Evolutionary conservation across 2,888 invertebrate genomes (phyloP).

Genomic region (Meliscaeva auricollis): DNA sequence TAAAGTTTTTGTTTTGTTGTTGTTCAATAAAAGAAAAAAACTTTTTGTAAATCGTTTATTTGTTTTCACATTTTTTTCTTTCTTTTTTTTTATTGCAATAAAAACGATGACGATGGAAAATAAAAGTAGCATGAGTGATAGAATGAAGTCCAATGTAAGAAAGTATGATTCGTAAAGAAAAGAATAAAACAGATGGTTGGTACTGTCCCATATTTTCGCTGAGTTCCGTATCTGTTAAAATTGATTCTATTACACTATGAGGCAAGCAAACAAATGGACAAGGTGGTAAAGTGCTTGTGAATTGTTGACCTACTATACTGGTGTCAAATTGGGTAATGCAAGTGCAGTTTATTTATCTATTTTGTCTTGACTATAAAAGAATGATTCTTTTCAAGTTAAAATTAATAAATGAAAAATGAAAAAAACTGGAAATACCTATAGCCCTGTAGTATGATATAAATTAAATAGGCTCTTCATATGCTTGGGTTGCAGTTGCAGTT

Average conservation of each 20-base stretch:
- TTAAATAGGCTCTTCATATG: too few species aligned
- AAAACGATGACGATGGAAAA: not conserved
- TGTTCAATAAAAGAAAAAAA: not conserved
- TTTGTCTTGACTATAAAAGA: not conserved
- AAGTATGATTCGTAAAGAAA: not conserved
- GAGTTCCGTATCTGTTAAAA: not conserved
- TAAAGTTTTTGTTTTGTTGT: not conserved
- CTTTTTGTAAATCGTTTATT: not conserved
- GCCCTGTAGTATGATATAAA: too few species aligned
- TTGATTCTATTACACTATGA: not conserved
- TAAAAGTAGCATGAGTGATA: not conserved
- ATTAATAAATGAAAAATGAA: too few species aligned
- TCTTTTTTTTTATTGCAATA: not conserved
- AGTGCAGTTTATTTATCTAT: not conserved
- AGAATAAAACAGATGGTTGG: not conserved
- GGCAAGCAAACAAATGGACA: not conserved
- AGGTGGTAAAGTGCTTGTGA: not conserved
- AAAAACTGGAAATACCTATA: too few species aligned
- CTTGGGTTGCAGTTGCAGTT: too few species aligned
- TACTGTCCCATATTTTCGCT: not conserved
- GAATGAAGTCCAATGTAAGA: not conserved
- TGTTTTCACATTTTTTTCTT: not conserved
- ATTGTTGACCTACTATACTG: not conserved
- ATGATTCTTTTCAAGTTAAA: not conserved
- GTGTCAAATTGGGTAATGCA: not conserved